Base-by-base conservation (phyloP, 2,797 vertebrate genomes). In the Hapalemur alaotrensis region DNA sequence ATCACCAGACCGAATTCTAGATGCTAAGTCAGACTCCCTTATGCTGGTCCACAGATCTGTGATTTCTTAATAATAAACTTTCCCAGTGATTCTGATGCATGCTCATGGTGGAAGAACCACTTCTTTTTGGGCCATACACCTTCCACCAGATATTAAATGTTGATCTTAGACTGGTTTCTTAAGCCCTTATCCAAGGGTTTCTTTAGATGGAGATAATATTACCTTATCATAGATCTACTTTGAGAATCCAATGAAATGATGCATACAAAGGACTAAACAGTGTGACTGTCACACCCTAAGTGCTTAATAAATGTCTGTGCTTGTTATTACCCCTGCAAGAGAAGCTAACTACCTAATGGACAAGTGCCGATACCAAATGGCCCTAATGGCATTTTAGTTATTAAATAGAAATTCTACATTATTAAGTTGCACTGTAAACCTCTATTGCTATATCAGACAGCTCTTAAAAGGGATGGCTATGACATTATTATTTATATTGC, bases 61-160 rank as follows among this genome's bases (percentile, higher is more conserved):
- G 15, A 63, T 32, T 22, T 9, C 23, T 57, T 57, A 57, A 25
- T 57, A 3, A 25, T 57, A 32, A 61, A 4, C 11, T 48, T 63
- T n/a, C 4, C 54, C 41, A n/a, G 23, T 8, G 13, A 75, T 28
- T 73, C 50, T 10, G 30, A 38, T 2, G 0, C 48, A 11, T 0
- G 6, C 1, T 3, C 38, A 9, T 22, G 1, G 7, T 52, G 32
- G 22, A 28, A 2, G 18, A 80, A 17, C 2, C 23, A 54, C 9
- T 22, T 61, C 23, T 83, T 46, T 80, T 38, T 35, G 72, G 41
- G 7, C 43, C 61, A 12, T n/a, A 12, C 4, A 8, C 23, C 12
- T 81, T 38, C 17, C 30, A 61, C 4, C 11, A 32, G 11, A n/a
- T 46, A 30, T 41, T 85, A 23, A 38, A 50, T 43, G 35, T 15